A percentile compares a stretch with the other conserved stretches of the same genome.
Conservation (phyloP, 2,797 vertebrate genomes). For the Poeciliopsis presidionis region DNA sequence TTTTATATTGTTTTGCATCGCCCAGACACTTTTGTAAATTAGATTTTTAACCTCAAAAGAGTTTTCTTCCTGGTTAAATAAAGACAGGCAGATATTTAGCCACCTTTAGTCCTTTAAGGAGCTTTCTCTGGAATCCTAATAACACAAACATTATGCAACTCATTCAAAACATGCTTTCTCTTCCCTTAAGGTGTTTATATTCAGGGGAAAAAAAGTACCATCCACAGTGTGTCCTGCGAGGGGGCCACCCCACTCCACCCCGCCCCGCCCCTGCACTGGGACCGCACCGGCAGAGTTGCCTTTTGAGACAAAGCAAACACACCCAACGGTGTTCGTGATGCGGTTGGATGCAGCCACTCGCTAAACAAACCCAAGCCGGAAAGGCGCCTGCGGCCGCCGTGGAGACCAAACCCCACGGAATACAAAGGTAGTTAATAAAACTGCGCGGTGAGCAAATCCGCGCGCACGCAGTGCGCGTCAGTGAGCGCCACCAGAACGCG, state of each 20-base stretch:
- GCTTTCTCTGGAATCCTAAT: neutral
- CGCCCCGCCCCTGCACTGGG: neutral
- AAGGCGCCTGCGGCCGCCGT: neutral
- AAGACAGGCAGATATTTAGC: no score
- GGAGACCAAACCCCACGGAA: neutral
- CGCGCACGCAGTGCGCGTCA: neutral
- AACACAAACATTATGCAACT: neutral
- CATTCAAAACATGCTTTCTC: neutral
- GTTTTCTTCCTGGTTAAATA: no score
- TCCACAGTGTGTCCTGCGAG: neutral
- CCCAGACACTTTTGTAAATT: no score
- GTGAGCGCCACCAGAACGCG: neutral
- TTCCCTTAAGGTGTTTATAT: neutral
- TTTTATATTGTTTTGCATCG: no score
- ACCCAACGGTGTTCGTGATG: neutral
- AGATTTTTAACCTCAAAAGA: no score
- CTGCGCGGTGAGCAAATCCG: neutral
- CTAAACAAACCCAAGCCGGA: neutral
- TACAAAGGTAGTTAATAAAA: neutral
- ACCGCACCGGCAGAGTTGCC: neutral
- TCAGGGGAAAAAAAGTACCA: neutral
- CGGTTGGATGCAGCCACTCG: neutral
- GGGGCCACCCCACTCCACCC: neutral
- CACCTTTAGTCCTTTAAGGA: no score
- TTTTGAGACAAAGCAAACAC: slow-evolving; percentile 7